phyloP scores from a whole-genome alignment of 2,113 vertebrate species.

The Thunnus thynnus region DNA sequence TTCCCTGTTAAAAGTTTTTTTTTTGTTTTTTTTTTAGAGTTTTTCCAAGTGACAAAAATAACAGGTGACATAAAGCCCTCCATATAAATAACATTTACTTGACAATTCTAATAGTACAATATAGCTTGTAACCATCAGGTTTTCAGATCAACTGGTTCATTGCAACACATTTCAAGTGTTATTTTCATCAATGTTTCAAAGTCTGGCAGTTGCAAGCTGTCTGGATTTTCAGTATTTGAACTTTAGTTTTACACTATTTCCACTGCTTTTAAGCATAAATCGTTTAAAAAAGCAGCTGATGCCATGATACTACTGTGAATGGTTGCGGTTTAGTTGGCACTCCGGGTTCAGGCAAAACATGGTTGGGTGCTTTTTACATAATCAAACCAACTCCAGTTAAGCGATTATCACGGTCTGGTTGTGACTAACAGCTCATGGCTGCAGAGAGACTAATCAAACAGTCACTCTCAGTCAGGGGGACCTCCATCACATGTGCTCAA shows the following conservation, averaged over 20 bases:
- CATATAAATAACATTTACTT: no score
- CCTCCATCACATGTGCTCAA: slow-evolving; percentile 26
- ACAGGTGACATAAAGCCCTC: no score
- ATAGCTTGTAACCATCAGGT: no score
- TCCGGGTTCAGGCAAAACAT: slow-evolving; percentile 15
- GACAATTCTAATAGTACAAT: no score
- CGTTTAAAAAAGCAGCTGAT: background rate
- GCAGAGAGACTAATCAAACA: slow-evolving; percentile 16
- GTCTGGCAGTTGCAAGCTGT: background rate
- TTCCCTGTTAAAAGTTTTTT: no score
- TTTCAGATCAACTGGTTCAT: no score
- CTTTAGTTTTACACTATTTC: background rate
- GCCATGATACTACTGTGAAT: background rate
- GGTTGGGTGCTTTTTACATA: slow-evolving; percentile 46
- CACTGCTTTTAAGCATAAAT: slow-evolving; percentile 9
- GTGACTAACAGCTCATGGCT: slow-evolving; percentile 32
- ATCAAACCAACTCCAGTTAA: slow-evolving; percentile 45
- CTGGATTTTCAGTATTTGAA: background rate
- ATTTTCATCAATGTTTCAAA: no score
- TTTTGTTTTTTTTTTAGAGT: no score
- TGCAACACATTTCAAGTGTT: no score
- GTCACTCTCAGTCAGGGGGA: slow-evolving; percentile 27
- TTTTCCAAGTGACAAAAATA: no score
- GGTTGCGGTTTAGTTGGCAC: slow-evolving; percentile 8
- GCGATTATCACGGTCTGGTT: slow-evolving; percentile 31